Percentiles rank a stretch among this genome's conserved stretches.
Conservation (phyloP, 2,113 vertebrate species). For the Anoura caudifer region DNA sequence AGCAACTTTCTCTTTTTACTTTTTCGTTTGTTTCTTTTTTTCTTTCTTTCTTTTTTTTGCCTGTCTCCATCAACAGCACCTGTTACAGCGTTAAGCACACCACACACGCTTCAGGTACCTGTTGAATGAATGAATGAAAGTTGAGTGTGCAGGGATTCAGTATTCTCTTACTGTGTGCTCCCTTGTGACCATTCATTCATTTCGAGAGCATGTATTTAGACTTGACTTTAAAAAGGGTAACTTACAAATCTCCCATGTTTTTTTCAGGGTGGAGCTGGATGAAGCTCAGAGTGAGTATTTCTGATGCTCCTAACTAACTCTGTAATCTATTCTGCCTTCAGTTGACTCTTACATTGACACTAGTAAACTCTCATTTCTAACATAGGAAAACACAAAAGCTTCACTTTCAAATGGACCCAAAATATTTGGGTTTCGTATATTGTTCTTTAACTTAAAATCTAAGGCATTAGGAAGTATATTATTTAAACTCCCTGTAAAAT, state of each 20-base stretch:
- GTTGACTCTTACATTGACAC: neutral
- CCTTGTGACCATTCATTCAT: neutral
- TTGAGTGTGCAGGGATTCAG: neutral
- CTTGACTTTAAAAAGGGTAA: constrained; percentile 37
- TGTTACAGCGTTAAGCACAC: neutral
- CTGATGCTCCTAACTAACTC: neutral
- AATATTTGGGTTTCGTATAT: neutral
- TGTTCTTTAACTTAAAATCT: neutral
- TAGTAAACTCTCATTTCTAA: constrained; percentile 19
- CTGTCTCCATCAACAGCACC: neutral
- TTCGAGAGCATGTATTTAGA: neutral
- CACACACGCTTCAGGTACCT: neutral
- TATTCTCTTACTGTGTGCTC: neutral
- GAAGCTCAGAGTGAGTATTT: constrained; percentile 48
- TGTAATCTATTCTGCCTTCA: neutral
- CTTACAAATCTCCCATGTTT: constrained; percentile 26
- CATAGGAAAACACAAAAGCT: neutral
- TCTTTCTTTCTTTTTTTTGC: neutral
- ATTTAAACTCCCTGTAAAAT: constrained; percentile 19
- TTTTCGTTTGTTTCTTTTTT: neutral
- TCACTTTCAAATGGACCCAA: neutral
- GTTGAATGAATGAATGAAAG: neutral
- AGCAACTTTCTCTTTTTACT: neutral
- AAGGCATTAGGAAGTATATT: neutral
- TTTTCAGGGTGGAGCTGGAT: constrained; percentile 45